phyloP scores from a whole-genome alignment of 1,140 invertebrate genomes.

The Drosophila tsacasi region DNA sequence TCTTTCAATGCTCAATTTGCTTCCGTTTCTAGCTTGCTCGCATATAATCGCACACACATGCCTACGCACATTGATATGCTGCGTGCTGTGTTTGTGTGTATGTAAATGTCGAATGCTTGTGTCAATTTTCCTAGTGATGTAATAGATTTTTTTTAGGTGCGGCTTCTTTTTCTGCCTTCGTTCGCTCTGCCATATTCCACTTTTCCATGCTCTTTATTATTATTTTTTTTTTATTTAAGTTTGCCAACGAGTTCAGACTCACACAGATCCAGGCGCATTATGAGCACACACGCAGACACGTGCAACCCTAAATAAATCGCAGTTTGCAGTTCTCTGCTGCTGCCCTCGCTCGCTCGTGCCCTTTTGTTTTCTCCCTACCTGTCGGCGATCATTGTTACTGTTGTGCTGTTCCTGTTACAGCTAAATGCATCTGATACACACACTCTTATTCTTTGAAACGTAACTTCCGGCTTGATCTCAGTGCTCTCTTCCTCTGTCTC shows the following conservation, averaged over 20 bases:
- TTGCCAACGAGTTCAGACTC: constrained; percentile 63
- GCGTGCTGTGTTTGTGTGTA: constrained; percentile 7
- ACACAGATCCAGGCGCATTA: constrained; percentile 30
- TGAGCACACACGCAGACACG: constrained; percentile 14
- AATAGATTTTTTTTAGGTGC: constrained; percentile 72
- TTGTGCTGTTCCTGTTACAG: constrained; percentile 13
- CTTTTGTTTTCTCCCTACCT: constrained; percentile 37
- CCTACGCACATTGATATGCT: constrained; percentile 12
- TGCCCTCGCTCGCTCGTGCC: constrained; percentile 1
- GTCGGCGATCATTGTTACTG: constrained; percentile 34
- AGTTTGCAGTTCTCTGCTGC: constrained; percentile 38
- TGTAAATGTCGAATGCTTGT: constrained; percentile 51
- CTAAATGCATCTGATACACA: constrained; percentile 46
- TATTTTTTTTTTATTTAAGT: constrained; percentile 35
- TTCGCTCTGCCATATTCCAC: constrained; percentile 30
- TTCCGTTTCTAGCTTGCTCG: constrained; percentile 21
- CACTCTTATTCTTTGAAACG: constrained; percentile 26
- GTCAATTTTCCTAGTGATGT: constrained; percentile 77
- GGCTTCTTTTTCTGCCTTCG: constrained; percentile 54
- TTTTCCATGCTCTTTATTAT: constrained; percentile 39
- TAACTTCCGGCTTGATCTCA: constrained; percentile 52
- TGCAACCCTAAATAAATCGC: constrained; percentile 51
- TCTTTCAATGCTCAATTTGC: constrained; percentile 40
- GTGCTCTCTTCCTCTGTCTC: constrained; percentile 1
- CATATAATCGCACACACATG: constrained; percentile 6